Evolutionary conservation across 2,113 vertebrate species (phyloP).

Genomic region (Silurus glanis): DNA sequence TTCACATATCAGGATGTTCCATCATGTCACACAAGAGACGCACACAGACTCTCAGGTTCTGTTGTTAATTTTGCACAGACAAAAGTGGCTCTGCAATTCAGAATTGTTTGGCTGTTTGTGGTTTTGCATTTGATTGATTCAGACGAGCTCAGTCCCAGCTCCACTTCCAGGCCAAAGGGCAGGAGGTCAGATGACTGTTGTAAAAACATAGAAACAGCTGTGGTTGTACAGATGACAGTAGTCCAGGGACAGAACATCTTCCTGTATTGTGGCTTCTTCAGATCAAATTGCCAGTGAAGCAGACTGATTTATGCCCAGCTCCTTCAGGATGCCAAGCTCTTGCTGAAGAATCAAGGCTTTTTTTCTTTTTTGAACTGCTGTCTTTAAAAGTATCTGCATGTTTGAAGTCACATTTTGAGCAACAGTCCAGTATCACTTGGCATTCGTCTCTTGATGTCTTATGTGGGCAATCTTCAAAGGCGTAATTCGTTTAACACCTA

Average conservation of each 20-base stretch:
- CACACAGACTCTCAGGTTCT: neutral
- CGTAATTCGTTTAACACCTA: slow-evolving; percentile 10
- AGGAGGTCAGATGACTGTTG: neutral
- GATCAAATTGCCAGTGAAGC: neutral
- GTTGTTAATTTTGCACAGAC: neutral
- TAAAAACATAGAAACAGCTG: neutral
- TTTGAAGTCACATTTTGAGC: neutral
- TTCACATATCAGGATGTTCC: neutral
- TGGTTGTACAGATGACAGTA: neutral
- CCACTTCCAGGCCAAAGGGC: neutral
- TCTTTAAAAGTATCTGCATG: neutral
- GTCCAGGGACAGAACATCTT: neutral
- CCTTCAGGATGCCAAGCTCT: neutral
- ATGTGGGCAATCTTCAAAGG: slow-evolving; percentile 28
- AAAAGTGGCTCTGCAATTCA: neutral
- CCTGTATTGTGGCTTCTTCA: neutral
- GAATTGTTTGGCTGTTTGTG: slow-evolving; percentile 10
- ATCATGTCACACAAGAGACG: neutral
- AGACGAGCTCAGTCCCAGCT: neutral
- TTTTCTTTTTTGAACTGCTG: neutral
- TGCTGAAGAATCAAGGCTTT: neutral
- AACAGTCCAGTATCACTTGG: neutral
- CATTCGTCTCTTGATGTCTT: neutral
- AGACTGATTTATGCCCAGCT: neutral
- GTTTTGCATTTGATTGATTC: slow-evolving; percentile 5